Conservation (phyloP, 1,140 invertebrate species). For the Sinella curviseta region DNA sequence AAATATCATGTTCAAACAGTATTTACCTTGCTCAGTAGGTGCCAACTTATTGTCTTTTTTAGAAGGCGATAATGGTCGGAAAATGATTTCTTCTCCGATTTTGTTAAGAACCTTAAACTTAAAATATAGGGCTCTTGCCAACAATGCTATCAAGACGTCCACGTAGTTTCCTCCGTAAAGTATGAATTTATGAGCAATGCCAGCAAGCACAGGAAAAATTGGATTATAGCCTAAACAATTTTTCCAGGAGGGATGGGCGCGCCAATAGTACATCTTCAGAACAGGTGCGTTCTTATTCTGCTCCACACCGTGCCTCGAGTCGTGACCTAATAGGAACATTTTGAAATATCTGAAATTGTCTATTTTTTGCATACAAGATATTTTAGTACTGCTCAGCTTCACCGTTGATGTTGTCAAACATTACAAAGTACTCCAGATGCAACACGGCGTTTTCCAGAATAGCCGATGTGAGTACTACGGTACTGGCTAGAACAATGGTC, state of each 20-base stretch:
- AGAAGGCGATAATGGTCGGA: no score
- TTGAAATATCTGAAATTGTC: no score
- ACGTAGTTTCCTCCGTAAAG: background rate
- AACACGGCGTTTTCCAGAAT: background rate
- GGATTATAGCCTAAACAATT: background rate
- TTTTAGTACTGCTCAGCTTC: no score
- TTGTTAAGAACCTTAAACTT: background rate
- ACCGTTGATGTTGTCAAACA: conserved; percentile 2
- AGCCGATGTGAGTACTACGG: background rate
- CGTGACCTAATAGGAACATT: no score
- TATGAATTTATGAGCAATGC: background rate
- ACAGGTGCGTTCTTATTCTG: background rate
- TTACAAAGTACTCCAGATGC: background rate
- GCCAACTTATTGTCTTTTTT: no score
- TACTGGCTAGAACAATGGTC: background rate
- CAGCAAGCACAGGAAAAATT: background rate
- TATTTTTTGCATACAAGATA: no score
- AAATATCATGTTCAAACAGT: no score
- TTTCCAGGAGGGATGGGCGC: background rate
- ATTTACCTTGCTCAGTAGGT: no score
- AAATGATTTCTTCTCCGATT: background rate
- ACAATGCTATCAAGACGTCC: background rate
- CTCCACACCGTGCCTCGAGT: background rate
- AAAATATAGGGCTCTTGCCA: background rate
- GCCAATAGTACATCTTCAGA: background rate